Evolutionary conservation across 2,888 invertebrate genomes (phyloP).

Genomic region (Cephus nigrinus): DNA sequence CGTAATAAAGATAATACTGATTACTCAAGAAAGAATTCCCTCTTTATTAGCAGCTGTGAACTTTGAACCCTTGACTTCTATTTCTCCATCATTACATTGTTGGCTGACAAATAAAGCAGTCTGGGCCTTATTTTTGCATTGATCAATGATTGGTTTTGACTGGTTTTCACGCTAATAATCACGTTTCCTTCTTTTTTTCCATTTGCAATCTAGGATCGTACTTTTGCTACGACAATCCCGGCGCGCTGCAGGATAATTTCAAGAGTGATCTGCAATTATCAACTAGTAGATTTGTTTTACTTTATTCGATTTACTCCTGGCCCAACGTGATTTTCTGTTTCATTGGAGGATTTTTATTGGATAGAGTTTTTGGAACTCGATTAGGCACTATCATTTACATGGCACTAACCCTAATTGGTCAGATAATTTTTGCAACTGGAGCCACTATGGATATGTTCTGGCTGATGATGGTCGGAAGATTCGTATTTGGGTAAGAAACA

Average conservation of each 20-base stretch:
- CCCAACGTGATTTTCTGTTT: constrained; percentile 96
- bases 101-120: background rate
- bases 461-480: constrained; percentile 92
- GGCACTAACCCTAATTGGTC: constrained; percentile 86
- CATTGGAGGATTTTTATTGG: constrained; percentile 95
- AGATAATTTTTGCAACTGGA: constrained; percentile 88
- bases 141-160: background rate
- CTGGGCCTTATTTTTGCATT: background rate
- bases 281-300: constrained; percentile 84
- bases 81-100: constrained; percentile 9
- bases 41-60: background rate
- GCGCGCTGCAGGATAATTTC: constrained; percentile 90
- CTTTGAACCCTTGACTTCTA: constrained; percentile 11
- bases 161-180: background rate
- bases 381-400: constrained; percentile 93
- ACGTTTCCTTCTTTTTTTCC: background rate
- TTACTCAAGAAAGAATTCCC: background rate
- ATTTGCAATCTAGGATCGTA: constrained; percentile 82
- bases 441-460: constrained; percentile 82
- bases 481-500: constrained; percentile 86
- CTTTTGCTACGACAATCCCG: constrained; percentile 98
- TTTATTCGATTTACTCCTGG: constrained; percentile 97
- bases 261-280: constrained; percentile 82
- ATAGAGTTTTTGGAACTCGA: constrained; percentile 94
- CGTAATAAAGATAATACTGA: background rate